phyloP scores from a whole-genome alignment of 2,888 invertebrate species.

The Cloeon dipterum region DNA sequence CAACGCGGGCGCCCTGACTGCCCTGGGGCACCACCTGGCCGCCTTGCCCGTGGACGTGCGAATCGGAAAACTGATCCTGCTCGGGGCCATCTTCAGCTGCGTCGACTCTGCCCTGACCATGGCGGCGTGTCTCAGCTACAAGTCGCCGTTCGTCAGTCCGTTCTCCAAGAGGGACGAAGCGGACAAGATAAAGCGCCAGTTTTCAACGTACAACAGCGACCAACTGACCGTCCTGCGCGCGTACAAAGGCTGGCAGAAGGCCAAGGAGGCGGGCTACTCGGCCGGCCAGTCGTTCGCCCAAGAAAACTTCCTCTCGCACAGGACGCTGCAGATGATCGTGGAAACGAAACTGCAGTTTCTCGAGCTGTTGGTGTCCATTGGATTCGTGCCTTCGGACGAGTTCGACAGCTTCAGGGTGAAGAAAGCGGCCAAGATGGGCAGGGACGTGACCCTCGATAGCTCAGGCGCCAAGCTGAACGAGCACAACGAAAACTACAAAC shows the following conservation, averaged over 20 bases:
- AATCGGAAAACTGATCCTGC: slow-evolving; percentile 79
- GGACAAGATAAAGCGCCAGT: slow-evolving; percentile 45
- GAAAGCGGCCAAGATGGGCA: slow-evolving; percentile 9
- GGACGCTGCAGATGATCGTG: slow-evolving; percentile 59
- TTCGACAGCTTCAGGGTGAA: slow-evolving; percentile 15
- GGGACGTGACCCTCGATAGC: slow-evolving; percentile 38
- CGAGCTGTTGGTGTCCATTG: slow-evolving; percentile 50
- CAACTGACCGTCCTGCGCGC: slow-evolving; percentile 69
- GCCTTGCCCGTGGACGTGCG: slow-evolving; percentile 73
- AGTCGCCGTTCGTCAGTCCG: slow-evolving; percentile 53
- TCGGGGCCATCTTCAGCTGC: slow-evolving; percentile 79
- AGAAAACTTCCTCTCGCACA: slow-evolving; percentile 61
- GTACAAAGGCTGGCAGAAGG: slow-evolving; percentile 64
- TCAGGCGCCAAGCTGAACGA: slow-evolving; percentile 46
- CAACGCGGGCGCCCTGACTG: slow-evolving; percentile 45
- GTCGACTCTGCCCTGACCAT: slow-evolving; percentile 81
- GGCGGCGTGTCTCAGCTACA: slow-evolving; percentile 59
- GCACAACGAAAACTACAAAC: slow-evolving; percentile 47
- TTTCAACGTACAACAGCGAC: slow-evolving; percentile 62
- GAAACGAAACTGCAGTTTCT: slow-evolving; percentile 69
- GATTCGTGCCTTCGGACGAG: slow-evolving; percentile 42
- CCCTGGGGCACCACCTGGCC: slow-evolving; percentile 68
- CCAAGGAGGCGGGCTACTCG: slow-evolving; percentile 36
- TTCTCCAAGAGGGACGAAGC: slow-evolving; percentile 48
- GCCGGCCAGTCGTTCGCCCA: slow-evolving; percentile 58